A percentile compares a stretch with the other conserved stretches of the same genome.
Evolutionary conservation across 1,140 invertebrate genomes (phyloP).

Genomic region (Plectrocnemia conspersa): DNA sequence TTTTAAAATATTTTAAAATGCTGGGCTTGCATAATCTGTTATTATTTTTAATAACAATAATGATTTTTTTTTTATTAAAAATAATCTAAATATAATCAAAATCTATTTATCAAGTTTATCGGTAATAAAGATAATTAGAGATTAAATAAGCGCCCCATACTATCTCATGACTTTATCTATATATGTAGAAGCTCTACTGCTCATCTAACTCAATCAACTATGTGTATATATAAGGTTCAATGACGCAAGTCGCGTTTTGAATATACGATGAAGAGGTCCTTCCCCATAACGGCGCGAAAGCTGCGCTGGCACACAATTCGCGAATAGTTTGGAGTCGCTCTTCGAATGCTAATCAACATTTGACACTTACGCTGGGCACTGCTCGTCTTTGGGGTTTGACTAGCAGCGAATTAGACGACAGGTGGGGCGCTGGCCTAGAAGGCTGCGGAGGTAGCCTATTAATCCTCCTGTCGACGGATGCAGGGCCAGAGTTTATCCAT

Average conservation of each 20-base stretch:
- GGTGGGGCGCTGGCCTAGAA: conserved; percentile 44
- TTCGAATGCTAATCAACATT: background rate
- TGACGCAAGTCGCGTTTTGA: too few species aligned
- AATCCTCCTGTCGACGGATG: conserved; percentile 48
- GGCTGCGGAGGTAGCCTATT: conserved; percentile 48
- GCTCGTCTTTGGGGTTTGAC: conserved; percentile 10
- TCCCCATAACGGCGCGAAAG: background rate
- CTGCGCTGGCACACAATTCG: background rate
- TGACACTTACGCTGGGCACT: conserved; percentile 27
- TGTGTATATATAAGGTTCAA: background rate
- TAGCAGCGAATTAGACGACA: conserved; percentile 34
- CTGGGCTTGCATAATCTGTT: too few species aligned
- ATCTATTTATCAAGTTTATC: too few species aligned
- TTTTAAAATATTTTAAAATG: too few species aligned
- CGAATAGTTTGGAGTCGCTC: background rate
- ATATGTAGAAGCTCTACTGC: background rate
- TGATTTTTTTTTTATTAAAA: too few species aligned
- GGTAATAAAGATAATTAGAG: too few species aligned
- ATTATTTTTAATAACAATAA: too few species aligned
- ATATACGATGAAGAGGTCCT: background rate
- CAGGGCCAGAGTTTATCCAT: conserved; percentile 29
- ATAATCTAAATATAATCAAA: too few species aligned
- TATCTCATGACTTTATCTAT: background rate
- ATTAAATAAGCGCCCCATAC: too few species aligned
- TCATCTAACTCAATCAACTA: background rate